Base-by-base conservation (phyloP, 2,888 invertebrate species). In the Melinaea menophilus region DNA sequence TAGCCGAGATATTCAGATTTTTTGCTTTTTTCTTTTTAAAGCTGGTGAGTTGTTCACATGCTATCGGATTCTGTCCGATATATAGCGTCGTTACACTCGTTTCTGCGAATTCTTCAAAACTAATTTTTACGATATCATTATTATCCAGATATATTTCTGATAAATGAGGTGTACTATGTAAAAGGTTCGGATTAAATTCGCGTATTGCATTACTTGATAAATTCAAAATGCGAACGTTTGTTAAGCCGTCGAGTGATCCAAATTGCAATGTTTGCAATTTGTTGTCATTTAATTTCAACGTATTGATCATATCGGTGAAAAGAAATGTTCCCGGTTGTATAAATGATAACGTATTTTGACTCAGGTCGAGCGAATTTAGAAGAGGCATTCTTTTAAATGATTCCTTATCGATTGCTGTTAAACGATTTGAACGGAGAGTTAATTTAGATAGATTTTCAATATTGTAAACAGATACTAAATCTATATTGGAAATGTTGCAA, bases 321-420 rank as follows among this genome's bases (percentile, higher is more conserved):
- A 41, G 61, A 63, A 66, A 70, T 12, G 69, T 66, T 2, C 70
- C 69, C n/a, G 69, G 69, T 60, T 67, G 64, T 5, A 70, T 69
- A 41, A 45, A 60, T 37, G 63, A 64, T 54, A 70, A 66, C 41
- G 47, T 57, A 55, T 70, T 70, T 37, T 22, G 59, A 54, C 70
- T 69, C 35, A 70, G 33, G 60, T 69, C 69, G 3, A 70, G 55
- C 54, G 46, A 60, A 7, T 66, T 57, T 7, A 70, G 58, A 34
- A 7, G 31, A 13, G 31, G 51, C 62, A 69, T 66, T 13, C 62
- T 57, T 33, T 56, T 59, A 51, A 70, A 66, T 33, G 69, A 62
- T n/a, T 37, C 58, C 55, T 63, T 57, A 37, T 66, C 62, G 31
- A 69, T 54, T 4, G 47, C 54, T 31, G 31, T 54, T 22, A 70